These are phyloP conservation scores for Fistularia commersonii DNA, from an alignment of 2,797 vertebrate species.

Conservation along the genomic window DNA sequence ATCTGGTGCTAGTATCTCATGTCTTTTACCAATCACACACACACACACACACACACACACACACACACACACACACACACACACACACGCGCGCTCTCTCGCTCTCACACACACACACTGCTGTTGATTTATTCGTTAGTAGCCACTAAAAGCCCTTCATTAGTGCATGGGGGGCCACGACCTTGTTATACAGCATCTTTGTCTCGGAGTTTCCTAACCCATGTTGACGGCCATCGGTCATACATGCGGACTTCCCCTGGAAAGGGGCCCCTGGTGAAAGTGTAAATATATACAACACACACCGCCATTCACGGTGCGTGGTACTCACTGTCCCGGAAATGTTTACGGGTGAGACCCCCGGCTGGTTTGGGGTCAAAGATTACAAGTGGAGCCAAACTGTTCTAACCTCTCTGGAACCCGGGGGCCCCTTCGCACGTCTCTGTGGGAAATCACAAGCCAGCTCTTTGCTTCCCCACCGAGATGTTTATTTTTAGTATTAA, in stretches of 20 bases:
- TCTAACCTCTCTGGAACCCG: constrained; percentile 45
- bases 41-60: no score
- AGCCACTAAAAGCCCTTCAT: no score
- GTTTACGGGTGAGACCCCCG: constrained; percentile 25
- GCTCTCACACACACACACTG: no score
- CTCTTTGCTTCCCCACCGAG: constrained; percentile 16
- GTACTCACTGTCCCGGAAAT: no score
- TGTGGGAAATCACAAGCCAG: constrained; percentile 39
- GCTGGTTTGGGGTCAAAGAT: constrained; percentile 56
- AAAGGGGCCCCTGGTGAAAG: constrained; percentile 35
- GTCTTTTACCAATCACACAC: no score
- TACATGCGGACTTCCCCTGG: constrained; percentile 20
- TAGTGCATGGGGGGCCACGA: not conserved
- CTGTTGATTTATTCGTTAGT: no score
- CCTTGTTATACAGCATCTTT: constrained; percentile 15
- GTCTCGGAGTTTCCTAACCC: constrained; percentile 23
- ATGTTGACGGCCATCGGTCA: constrained; percentile 44
- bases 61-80: no score
- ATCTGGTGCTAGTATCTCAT: no score
- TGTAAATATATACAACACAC: constrained; percentile 33
- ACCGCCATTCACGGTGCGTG: no score
- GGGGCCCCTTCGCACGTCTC: constrained; percentile 33
- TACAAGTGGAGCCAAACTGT: constrained; percentile 45
- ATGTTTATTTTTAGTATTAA: constrained; percentile 61
- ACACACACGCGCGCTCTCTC: no score